A percentile compares a stretch with the other conserved stretches of the same genome.
phyloP scores from a whole-genome alignment of 2,113 vertebrate species.

The Sinocyclocheilus maitianheensis region DNA sequence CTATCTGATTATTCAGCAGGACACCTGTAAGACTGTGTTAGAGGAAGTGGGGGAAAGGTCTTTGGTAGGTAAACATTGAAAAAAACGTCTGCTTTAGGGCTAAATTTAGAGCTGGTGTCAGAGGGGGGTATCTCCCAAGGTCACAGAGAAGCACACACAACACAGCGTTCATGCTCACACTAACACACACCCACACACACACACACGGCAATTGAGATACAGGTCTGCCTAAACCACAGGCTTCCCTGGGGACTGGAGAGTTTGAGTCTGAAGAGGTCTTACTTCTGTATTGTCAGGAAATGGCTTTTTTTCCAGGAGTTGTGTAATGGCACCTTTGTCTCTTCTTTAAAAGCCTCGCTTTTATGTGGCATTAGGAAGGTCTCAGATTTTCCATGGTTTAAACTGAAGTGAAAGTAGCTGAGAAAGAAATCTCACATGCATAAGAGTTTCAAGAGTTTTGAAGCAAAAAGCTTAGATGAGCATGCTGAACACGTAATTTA shows the following conservation, averaged over 20 bases:
- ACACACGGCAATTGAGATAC: slow-evolving; percentile 16
- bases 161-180: slow-evolving; percentile 5
- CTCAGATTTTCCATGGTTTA: not conserved
- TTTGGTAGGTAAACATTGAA: slow-evolving; percentile 16
- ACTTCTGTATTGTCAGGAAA: slow-evolving; percentile 19
- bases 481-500: not conserved
- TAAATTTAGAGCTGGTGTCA: slow-evolving; percentile 41
- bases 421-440: slow-evolving; percentile 5
- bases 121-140: slow-evolving; percentile 36
- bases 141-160: not conserved
- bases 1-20: not conserved
- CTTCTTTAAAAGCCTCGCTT: not conserved
- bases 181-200: slow-evolving; percentile 21
- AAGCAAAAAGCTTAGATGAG: not conserved
- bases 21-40: not conserved
- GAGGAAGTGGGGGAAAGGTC: slow-evolving; percentile 14
- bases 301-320: slow-evolving; percentile 9
- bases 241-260: not conserved
- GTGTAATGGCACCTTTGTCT: slow-evolving; percentile 29
- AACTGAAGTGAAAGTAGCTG: not conserved
- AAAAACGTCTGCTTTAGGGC: slow-evolving; percentile 5
- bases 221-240: slow-evolving; percentile 19
- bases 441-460: not conserved
- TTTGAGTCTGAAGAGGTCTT: slow-evolving; percentile 23
- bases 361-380: slow-evolving; percentile 20